Base-by-base conservation (phyloP, 2,113 vertebrate genomes). In the Nicator chloris region DNA sequence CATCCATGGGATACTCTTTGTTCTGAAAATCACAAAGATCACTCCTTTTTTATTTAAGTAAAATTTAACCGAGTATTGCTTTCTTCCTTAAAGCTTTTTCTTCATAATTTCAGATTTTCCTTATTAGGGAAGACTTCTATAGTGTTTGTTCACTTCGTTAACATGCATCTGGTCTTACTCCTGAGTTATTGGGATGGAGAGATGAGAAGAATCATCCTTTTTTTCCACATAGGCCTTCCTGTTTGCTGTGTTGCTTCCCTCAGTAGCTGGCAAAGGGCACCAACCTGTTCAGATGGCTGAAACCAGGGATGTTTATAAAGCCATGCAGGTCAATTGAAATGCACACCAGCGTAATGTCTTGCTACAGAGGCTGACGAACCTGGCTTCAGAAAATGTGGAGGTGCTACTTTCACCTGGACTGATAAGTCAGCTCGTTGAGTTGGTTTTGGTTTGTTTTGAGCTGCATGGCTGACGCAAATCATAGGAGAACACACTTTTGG, bases 271-370 rank as follows among this genome's bases (percentile, higher is more conserved):
- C 91, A 89, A 95, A 96, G 97, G 73, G 75, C 95, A 79, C 12
- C 3, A 50, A 10, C 66, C 71, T 90, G 95, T 98, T 97, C 97
- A 96, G 98, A 87, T 95, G 95, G 94, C 91, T 76, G 73, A 81
- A 73, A 56, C 60, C 76, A 83, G 85, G 86, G 64, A 81, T 97
- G 91, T 97, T 97, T 97, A 76, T 96, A 97, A 97, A 95, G 81
- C 77, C 30, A 33, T 87, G 94, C 95, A 97, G 98, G 97, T 98
- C 98, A 98, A 98, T 98, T 96, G 97, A 91, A 97, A 80, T 66
- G 51, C 94, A 85, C 83, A 96, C 57, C 79, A 75, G 71, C 7
- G 21, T 95, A 85, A 97, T 56, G 66, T 97, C 83, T 90, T 95
- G 79, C 94, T 97, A 86, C 47, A 63, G 61, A 88, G 85, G 75